phyloP scores from a whole-genome alignment of 2,888 invertebrate species.

The Linnaemya vulpina region DNA sequence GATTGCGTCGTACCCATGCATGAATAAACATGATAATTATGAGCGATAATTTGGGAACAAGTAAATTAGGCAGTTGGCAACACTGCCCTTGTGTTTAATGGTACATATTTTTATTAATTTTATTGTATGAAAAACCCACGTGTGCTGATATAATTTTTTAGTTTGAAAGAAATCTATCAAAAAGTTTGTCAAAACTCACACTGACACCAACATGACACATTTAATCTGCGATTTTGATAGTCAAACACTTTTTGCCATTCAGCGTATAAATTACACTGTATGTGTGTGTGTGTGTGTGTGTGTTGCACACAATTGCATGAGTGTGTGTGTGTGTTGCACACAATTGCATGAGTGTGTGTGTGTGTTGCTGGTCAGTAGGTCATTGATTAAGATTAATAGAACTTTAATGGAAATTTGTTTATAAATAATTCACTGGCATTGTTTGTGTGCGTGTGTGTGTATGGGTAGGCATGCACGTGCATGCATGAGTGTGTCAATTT shows the following conservation, averaged over 20 bases:
- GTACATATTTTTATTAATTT: constrained; percentile 13
- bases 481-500: no score
- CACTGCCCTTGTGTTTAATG: neutral
- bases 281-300: neutral
- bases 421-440: constrained; percentile 18
- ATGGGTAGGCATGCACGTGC: neutral
- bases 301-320: neutral
- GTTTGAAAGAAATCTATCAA: constrained; percentile 39
- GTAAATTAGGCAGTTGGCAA: no score
- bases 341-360: neutral
- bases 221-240: constrained; percentile 7
- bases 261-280: no score
- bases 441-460: constrained; percentile 2
- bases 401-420: constrained; percentile 43
- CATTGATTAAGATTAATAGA: constrained; percentile 54
- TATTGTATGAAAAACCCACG: neutral
- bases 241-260: neutral
- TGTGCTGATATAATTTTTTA: neutral
- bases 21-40: no score
- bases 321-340: neutral
- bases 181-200: constrained; percentile 34
- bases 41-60: no score
- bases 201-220: constrained; percentile 45
- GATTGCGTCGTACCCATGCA: no score
- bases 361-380: constrained; percentile 10